Evolutionary conservation across 2,888 invertebrate genomes (phyloP), one percentile per base, ranked within the genome.

Genomic region (Drosophila kanekoi): DNA sequence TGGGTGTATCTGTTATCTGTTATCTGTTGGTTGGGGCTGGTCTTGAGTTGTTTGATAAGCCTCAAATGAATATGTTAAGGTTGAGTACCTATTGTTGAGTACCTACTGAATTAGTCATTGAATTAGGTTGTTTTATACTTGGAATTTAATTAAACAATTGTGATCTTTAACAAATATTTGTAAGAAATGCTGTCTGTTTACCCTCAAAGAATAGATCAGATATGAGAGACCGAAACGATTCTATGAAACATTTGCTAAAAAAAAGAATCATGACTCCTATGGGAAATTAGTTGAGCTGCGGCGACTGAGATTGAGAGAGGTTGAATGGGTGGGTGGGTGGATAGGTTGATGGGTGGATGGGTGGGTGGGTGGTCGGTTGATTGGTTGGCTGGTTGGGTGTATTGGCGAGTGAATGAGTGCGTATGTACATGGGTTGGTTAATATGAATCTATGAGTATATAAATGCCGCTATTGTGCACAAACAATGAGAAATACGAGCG

Each of bases 401-500:
- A 47, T 2, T 35, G 23, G 11, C 18, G 14, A 49, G 13, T 44
- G 35, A 59, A 52, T 37, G 41, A 49, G 18, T 58, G 48, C 45
- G 45, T 45, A 45, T 38, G 45, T 45, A 45, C 18, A 45, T 54
- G 23, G 18, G 13, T 18, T 37, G n/a, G 18, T 61, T 49, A 53
- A 4, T 18, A 10, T 28, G 23, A 14, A 28, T 35, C 18, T 47
- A 41, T 38, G 53, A 35, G 23, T 52, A 53, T 41, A 58, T 45
- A 48, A 38, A 69, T 75, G 41, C 28, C 57, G 45, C 52, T 53
- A 51, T 57, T 58, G 53, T 44, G 44, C 11, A 53, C 53, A 53
- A 53, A 72, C 71, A 72, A 76, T 63, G 71, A 62, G 56, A 43
- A 70, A 73, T 59, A 52, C 44, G 54, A 82, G 63, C 64, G 65